Evolutionary conservation across 2,113 vertebrate species (phyloP).

Genomic region (Gadus macrocephalus): DNA sequence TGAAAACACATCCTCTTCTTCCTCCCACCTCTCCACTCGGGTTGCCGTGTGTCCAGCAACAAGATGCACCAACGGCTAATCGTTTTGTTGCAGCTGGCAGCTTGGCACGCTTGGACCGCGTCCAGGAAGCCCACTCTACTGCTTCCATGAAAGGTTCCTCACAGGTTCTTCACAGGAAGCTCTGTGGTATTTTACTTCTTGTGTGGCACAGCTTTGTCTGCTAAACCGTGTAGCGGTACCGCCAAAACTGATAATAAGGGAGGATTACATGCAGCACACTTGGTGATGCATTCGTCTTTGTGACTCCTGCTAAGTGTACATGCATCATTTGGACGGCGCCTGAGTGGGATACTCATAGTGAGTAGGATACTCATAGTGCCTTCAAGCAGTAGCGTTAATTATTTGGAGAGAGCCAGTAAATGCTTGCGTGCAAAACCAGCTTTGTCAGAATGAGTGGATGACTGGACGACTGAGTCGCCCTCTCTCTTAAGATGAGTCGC

Average conservation of each 20-base stretch:
- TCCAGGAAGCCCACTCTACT: conserved; percentile 36
- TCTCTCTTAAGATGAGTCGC: too few species aligned
- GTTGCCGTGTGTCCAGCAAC: conserved; percentile 25
- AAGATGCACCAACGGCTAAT: conserved; percentile 46
- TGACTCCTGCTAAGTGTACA: conserved; percentile 11
- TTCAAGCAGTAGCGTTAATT: conserved; percentile 24
- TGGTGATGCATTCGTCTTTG: conserved; percentile 23
- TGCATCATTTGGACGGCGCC: conserved; percentile 14
- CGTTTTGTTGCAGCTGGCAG: conserved; percentile 49
- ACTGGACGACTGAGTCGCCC: too few species aligned
- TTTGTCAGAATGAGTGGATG: too few species aligned
- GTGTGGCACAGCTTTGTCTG: conserved; percentile 6
- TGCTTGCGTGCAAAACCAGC: too few species aligned
- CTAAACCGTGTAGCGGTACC: conserved; percentile 17
- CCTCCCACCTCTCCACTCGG: conserved; percentile 27
- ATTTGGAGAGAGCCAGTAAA: background rate
- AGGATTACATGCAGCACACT: conserved; percentile 19
- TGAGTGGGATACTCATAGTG: background rate
- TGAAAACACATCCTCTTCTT: conserved; percentile 45
- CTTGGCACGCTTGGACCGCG: conserved; percentile 29
- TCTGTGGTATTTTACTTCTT: background rate
- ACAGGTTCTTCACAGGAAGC: conserved; percentile 21
- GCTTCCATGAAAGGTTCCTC: conserved; percentile 31
- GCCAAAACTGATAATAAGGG: conserved; percentile 30
- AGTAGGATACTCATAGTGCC: conserved; percentile 11